Conservation (phyloP, 2,113 vertebrate genomes). For the Aphyosemion australe region DNA sequence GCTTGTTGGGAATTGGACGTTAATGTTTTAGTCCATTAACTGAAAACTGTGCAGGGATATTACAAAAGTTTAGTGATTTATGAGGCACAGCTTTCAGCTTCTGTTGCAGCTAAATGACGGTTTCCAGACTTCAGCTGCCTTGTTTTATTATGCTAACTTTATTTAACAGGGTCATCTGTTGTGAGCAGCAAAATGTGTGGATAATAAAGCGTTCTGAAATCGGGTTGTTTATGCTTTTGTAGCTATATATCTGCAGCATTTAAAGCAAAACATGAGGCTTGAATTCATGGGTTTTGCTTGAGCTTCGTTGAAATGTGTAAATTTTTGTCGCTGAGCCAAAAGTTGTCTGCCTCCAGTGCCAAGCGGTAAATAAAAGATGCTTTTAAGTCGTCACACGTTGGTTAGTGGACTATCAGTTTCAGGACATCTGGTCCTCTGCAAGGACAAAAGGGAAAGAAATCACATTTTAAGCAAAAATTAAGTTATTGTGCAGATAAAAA, state of each 20-base stretch:
- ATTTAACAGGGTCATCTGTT: not conserved
- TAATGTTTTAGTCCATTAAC: slow-evolving; percentile 35
- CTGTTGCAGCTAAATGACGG: slow-evolving; percentile 5
- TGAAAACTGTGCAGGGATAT: not conserved
- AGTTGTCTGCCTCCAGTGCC: not conserved
- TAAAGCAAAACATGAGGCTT: not conserved
- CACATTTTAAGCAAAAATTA: not conserved
- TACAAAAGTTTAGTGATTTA: slow-evolving; percentile 22
- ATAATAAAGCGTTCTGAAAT: slow-evolving; percentile 1
- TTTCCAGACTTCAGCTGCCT: not conserved
- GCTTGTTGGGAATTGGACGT: slow-evolving; percentile 22
- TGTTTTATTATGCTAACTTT: slow-evolving; percentile 9
- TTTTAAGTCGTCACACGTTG: not conserved
- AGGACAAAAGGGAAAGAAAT: not conserved
- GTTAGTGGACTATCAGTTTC: not conserved
- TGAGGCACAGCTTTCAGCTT: slow-evolving; percentile 13
- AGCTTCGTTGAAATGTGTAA: not conserved
- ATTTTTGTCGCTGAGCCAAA: not conserved
- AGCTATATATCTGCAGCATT: not conserved
- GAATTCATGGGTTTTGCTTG: not conserved
- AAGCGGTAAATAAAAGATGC: not conserved
- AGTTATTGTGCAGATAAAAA: not conserved
- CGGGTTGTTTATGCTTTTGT: not conserved
- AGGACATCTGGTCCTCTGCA: not conserved
- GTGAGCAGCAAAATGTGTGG: not conserved